phyloP scores from a whole-genome alignment of 2,888 invertebrate genomes.

The Selenia dentaria region DNA sequence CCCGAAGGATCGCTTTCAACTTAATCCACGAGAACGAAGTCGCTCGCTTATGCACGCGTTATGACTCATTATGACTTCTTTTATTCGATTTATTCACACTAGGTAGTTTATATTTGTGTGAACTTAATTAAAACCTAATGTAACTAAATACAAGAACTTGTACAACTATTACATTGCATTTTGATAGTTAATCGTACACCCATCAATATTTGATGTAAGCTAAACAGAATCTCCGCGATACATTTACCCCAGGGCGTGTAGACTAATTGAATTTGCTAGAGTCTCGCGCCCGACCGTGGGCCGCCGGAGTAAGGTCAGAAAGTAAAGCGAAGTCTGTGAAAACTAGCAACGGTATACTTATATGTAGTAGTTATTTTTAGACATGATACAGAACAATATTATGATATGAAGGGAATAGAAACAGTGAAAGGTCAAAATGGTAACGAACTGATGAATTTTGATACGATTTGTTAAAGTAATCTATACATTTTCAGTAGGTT shows the following conservation, averaged over 20 bases:
- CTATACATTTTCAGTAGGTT: too few species aligned
- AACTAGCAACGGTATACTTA: constrained; percentile 10
- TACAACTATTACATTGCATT: too few species aligned
- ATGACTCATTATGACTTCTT: too few species aligned
- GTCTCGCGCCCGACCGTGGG: constrained; percentile 49
- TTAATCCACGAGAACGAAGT: too few species aligned
- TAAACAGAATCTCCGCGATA: constrained; percentile 47
- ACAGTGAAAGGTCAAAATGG: neutral
- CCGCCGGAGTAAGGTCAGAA: constrained; percentile 33
- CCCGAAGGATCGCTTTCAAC: too few species aligned
- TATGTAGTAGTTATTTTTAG: constrained; percentile 9
- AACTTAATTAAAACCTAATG: too few species aligned
- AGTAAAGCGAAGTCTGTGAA: constrained; percentile 1
- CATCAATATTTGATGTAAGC: constrained; percentile 38
- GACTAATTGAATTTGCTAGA: constrained; percentile 59
- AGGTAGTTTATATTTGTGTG: too few species aligned
- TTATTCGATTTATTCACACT: too few species aligned
- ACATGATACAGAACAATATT: neutral
- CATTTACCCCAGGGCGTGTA: constrained; percentile 41
- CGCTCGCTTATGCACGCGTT: too few species aligned
- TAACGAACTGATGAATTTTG: too few species aligned
- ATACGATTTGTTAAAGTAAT: too few species aligned
- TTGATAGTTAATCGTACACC: constrained; percentile 17
- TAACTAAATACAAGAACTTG: too few species aligned
- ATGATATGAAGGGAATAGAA: neutral